phyloP scores from a whole-genome alignment of 2,888 invertebrate species.

The Pachydiplax longipennis region DNA sequence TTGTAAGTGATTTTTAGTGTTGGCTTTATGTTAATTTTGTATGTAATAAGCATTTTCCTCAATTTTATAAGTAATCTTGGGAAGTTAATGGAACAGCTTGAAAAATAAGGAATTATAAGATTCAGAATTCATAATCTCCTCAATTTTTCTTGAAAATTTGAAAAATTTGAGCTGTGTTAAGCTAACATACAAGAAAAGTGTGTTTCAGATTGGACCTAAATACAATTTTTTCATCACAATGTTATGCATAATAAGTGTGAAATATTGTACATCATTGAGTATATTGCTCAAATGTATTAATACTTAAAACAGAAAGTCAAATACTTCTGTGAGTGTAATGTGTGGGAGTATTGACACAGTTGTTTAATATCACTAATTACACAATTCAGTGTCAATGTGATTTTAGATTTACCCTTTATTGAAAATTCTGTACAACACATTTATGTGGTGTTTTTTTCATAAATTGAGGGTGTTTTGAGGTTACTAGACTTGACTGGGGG shows the following conservation, averaged over 20 bases:
- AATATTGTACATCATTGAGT: conserved; percentile 44
- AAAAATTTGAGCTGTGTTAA: background rate
- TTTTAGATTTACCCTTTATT: background rate
- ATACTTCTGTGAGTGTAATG: conserved; percentile 20
- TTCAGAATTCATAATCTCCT: background rate
- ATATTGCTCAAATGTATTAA: conserved; percentile 50
- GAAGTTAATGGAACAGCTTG: background rate
- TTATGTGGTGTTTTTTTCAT: conserved; percentile 24
- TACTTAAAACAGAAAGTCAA: conserved; percentile 47
- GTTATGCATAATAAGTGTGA: conserved; percentile 24
- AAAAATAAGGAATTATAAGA: background rate
- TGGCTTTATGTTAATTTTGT: conserved; percentile 41
- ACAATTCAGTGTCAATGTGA: conserved; percentile 30
- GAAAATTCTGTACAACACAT: conserved; percentile 32
- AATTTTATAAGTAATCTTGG: conserved; percentile 25
- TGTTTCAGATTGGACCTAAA: background rate
- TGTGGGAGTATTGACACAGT: background rate
- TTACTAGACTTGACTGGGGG: conserved; percentile 19
- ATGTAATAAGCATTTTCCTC: conserved; percentile 24
- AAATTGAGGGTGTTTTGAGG: conserved; percentile 18
- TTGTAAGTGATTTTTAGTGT: conserved; percentile 38
- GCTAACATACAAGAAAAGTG: background rate
- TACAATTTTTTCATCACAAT: conserved; percentile 8
- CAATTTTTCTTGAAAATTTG: conserved; percentile 14
- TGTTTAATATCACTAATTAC: conserved; percentile 10